Evolutionary conservation across 2,888 invertebrate species (phyloP), one percentile per base, ranked within the genome.

Genomic region (Drosophila setosimentum): DNA sequence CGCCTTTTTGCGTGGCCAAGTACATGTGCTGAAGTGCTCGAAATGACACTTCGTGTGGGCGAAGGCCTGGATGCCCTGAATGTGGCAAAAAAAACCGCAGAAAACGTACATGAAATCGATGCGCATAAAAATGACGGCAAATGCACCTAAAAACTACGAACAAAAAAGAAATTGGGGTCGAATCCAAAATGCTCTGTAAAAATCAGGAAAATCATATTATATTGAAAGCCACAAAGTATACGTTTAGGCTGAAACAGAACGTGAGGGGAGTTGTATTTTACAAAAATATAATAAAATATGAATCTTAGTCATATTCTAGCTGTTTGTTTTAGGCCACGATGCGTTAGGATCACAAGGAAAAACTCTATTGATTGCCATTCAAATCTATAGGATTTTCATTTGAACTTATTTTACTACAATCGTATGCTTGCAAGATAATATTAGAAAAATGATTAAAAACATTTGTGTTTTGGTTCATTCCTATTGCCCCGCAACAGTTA

Each of bases 1-100:
- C 87, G 87, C 87, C 89, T 78, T 90, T 90, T 85, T 85, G 85
- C 87, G 81, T 90, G 73, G 72, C 72, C 89, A 87, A 85, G 91
- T 90, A 68, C 61, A 78, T 89, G 89, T 83, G 73, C 87, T 74
- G 70, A 90, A 85, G 85, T 90, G 84, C 80, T 57, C 69, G 71
- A 81, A 85, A 81, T 83, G 89, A 89, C 89, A 89, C 82, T 85
- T 63, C 64, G 65, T 59, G 24, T 55, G 53, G 62, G 53, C 51
- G 59, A 50, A 66, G 62, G 35, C 58, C 21, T 53, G 30, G 48
- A n/a, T 61, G 65, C 37, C 13, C 16, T 45, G 40, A 10, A 21
- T 67, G 48, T 59, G 30, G 11, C 27, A 65, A 50, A 87, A 85
- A 33, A 35, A 35, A 61, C 86, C 81, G 49, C 83, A 87, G 69